A percentile compares a stretch with the other conserved stretches of the same genome.
These are phyloP conservation scores for Pasiphila rectangulata DNA, from an alignment of 2,888 invertebrate species.

Conservation along the genomic window DNA sequence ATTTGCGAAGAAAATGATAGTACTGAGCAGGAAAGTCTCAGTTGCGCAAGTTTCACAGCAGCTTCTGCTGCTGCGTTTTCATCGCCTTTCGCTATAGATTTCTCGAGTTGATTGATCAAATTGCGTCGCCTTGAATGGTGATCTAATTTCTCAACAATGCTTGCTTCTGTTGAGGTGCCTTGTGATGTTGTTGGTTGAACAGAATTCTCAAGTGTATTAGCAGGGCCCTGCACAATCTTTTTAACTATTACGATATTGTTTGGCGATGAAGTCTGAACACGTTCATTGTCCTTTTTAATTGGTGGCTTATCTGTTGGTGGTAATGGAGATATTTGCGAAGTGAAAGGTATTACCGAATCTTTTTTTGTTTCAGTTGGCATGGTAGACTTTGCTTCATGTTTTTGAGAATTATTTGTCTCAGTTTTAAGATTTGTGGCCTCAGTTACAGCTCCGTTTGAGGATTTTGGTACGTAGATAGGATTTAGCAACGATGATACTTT, in stretches of 20 bases:
- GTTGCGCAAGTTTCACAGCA: conserved; percentile 87
- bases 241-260: conserved; percentile 17
- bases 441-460: conserved; percentile 9
- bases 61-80: conserved; percentile 87
- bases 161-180: neutral
- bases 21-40: conserved; percentile 88
- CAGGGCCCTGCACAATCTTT: conserved; percentile 11
- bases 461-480: conserved; percentile 49
- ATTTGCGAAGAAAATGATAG: conserved; percentile 73
- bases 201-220: neutral
- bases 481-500: conserved; percentile 66
- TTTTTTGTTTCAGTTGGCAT: conserved; percentile 1
- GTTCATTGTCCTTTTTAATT: conserved; percentile 12
- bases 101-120: conserved; percentile 86
- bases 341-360: conserved; percentile 1
- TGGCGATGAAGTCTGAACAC: conserved; percentile 7
- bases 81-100: conserved; percentile 88
- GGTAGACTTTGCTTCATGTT: conserved; percentile 1
- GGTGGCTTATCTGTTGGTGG: conserved; percentile 3
- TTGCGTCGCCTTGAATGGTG: conserved; percentile 61
- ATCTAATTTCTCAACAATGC: conserved; percentile 29
- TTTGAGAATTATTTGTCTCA: conserved; percentile 11
- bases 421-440: conserved; percentile 8
- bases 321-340: conserved; percentile 5
- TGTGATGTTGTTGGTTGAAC: conserved; percentile 9